A percentile compares a stretch with the other conserved stretches of the same genome.
These are phyloP conservation scores for Serripes groenlandicus DNA, from an alignment of 2,888 invertebrate species.

Conservation along the genomic window DNA sequence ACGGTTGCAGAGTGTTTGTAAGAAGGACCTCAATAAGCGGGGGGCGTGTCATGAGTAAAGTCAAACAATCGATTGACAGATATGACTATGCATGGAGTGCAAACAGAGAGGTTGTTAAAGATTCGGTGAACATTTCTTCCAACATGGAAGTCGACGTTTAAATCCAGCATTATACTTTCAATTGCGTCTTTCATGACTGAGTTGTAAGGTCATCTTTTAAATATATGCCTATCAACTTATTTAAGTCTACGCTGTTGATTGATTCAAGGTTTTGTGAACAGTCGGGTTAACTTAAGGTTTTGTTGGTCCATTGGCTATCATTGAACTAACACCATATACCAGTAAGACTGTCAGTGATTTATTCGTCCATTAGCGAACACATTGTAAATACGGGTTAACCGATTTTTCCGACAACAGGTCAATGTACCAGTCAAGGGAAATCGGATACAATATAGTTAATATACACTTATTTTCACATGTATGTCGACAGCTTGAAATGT, in stretches of 20 bases:
- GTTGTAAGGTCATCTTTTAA: neutral
- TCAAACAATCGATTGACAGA: conserved; percentile 41
- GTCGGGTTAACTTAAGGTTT: too few species aligned
- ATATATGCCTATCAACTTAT: neutral
- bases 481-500: too few species aligned
- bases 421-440: too few species aligned
- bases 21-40: conserved; percentile 53
- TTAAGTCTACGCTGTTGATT: neutral
- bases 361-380: too few species aligned
- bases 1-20: conserved; percentile 62
- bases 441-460: too few species aligned
- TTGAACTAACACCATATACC: too few species aligned
- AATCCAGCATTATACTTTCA: neutral
- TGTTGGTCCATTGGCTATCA: too few species aligned
- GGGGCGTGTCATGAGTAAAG: conserved; percentile 36
- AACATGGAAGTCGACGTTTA: conserved; percentile 32
- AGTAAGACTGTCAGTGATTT: too few species aligned
- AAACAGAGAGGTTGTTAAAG: conserved; percentile 39
- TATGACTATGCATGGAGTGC: conserved; percentile 71
- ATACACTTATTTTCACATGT: too few species aligned
- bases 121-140: conserved; percentile 39
- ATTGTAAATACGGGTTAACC: too few species aligned
- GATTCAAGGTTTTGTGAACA: too few species aligned
- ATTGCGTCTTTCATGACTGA: neutral
- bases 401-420: too few species aligned